Conservation (phyloP, 2,888 invertebrate species). For the Agriopis leucophaearia region DNA sequence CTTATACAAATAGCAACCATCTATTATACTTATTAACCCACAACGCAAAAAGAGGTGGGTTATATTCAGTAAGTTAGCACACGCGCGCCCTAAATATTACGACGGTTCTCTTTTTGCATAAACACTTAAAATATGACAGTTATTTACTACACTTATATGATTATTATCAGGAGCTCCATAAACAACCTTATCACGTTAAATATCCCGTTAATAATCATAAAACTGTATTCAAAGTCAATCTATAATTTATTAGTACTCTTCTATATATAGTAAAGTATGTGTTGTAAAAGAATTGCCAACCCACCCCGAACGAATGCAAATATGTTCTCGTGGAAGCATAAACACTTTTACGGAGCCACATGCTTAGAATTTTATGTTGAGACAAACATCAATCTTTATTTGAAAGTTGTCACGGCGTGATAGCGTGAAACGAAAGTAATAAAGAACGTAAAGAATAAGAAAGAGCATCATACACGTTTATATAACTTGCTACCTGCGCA, state of each 20-base stretch:
- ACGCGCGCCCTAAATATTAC: no score
- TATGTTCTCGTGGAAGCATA: slow-evolving; percentile 23
- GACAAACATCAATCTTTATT: slow-evolving; percentile 51
- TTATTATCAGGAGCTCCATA: no score
- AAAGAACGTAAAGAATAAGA: slow-evolving; percentile 34
- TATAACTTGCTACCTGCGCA: no score
- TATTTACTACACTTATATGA: no score
- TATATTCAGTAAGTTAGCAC: no score
- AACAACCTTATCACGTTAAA: no score
- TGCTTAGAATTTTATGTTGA: slow-evolving; percentile 42
- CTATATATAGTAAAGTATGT: neutral
- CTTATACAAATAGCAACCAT: no score
- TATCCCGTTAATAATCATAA: no score
- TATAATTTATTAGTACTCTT: neutral
- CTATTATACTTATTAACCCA: no score
- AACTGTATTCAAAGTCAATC: neutral
- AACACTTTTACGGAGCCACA: slow-evolving; percentile 36
- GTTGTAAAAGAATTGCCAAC: slow-evolving; percentile 1
- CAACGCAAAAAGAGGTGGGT: no score
- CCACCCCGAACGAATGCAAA: slow-evolving; percentile 29
- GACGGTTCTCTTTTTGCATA: no score
- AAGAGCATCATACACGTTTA: neutral
- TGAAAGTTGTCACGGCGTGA: slow-evolving; percentile 48
- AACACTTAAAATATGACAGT: no score
- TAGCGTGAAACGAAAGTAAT: slow-evolving; percentile 48